Conservation (phyloP, 2,113 vertebrate species). For the Chionomys nivalis region DNA sequence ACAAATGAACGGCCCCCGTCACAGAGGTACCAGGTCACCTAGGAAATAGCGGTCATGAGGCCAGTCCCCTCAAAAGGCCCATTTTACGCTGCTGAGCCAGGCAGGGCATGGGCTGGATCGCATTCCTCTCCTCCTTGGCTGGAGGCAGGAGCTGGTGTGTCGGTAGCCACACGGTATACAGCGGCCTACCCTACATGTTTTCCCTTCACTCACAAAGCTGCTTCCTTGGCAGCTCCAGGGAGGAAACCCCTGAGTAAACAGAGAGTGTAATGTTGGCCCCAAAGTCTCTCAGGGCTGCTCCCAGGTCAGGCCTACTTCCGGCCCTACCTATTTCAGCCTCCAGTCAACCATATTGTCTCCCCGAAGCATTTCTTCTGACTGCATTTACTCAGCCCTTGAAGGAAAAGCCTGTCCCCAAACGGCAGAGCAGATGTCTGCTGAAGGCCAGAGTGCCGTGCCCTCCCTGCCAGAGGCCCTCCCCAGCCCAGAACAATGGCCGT, state of each 20-base stretch:
- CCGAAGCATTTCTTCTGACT: constrained; percentile 50
- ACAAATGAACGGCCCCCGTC: neutral
- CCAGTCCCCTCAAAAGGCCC: neutral
- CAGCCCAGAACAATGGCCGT: constrained; percentile 38
- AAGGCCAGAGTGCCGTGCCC: neutral
- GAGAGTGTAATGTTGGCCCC: constrained; percentile 61
- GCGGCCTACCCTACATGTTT: constrained; percentile 83
- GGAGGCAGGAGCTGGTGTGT: constrained; percentile 29
- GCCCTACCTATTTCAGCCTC: constrained; percentile 10
- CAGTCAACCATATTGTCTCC: constrained; percentile 18
- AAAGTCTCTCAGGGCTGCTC: constrained; percentile 55
- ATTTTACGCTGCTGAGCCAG: accelerated
- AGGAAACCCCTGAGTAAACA: constrained; percentile 87
- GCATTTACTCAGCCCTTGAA: constrained; percentile 39
- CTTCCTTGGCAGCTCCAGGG: constrained; percentile 82
- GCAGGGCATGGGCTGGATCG: neutral
- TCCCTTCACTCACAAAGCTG: constrained; percentile 83
- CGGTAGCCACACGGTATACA: neutral
- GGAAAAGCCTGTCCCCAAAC: constrained; percentile 31
- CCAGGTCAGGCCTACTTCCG: constrained; percentile 58
- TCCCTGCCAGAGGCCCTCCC: neutral
- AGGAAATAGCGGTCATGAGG: neutral
- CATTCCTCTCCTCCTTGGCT: neutral
- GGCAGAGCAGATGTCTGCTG: neutral
- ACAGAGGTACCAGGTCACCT: neutral